A percentile compares a stretch with the other conserved stretches of the same genome.
Evolutionary conservation across 2,113 vertebrate genomes (phyloP).

Genomic region (Thalassoma bifasciatum): DNA sequence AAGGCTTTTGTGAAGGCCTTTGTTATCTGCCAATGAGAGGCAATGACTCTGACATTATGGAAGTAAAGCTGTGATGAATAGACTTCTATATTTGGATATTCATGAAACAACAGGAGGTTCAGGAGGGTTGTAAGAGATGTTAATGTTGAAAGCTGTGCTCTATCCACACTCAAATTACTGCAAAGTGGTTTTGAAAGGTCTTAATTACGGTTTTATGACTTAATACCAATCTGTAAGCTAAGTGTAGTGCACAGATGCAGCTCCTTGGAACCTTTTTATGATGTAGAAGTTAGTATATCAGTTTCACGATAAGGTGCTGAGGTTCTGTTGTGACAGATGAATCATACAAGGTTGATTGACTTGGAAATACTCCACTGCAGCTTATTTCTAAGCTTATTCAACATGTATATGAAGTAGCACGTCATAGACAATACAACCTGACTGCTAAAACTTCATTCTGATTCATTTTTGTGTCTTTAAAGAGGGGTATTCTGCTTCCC

Average conservation of each 20-base stretch:
- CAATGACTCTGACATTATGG: conserved; percentile 30
- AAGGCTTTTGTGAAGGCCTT: conserved; percentile 26
- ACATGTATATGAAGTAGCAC: too few species aligned
- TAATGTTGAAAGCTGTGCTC: background rate
- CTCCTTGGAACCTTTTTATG: background rate
- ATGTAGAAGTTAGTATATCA: background rate
- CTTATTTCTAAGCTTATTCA: too few species aligned
- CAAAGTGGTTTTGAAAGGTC: background rate
- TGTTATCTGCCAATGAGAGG: conserved; percentile 37
- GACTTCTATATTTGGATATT: conserved; percentile 9
- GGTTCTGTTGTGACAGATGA: background rate
- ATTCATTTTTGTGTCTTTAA: too few species aligned
- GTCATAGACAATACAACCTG: too few species aligned
- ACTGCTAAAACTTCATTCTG: too few species aligned
- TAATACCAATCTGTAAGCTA: background rate
- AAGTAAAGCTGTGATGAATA: conserved; percentile 20
- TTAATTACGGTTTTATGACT: background rate
- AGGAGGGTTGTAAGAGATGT: background rate
- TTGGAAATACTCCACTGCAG: too few species aligned
- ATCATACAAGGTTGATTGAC: background rate
- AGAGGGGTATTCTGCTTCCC: too few species aligned
- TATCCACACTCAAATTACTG: conserved; percentile 4
- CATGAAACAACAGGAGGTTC: conserved; percentile 1
- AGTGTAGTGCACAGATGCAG: background rate
- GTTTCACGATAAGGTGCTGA: background rate